These are phyloP conservation scores for Schizopygopsis malacanthus DNA, from an alignment of 2,797 vertebrate genomes.

Conservation along the genomic window DNA sequence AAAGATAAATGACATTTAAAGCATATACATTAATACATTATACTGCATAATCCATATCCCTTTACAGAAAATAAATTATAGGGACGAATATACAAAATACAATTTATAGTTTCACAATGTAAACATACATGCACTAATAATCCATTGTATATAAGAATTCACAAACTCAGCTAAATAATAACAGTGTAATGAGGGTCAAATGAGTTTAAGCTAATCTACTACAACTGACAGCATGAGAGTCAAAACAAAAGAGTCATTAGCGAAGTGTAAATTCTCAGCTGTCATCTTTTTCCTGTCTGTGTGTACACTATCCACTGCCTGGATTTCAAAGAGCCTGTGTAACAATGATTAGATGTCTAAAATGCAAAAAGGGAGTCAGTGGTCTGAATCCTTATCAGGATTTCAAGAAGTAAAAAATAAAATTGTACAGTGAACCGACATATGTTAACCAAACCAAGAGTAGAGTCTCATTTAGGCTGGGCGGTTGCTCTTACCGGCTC, in stretches of 20 bases:
- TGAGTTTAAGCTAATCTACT: conserved; percentile 21
- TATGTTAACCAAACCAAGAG: not conserved
- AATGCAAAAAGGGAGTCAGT: not conserved
- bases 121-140: conserved; percentile 20
- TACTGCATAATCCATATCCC: not conserved
- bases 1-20: conserved; percentile 16
- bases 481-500: conserved; percentile 88
- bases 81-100: not conserved
- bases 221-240: conserved; percentile 33
- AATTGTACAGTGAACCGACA: not conserved
- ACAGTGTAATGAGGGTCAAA: conserved; percentile 12
- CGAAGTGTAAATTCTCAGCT: conserved; percentile 33
- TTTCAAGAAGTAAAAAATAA: not conserved
- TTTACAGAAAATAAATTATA: not conserved
- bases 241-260: conserved; percentile 40
- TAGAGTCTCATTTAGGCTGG: not conserved
- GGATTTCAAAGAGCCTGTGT: conserved; percentile 27
- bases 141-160: conserved; percentile 19
- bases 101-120: conserved; percentile 21
- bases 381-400: not conserved
- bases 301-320: conserved; percentile 28
- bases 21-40: conserved; percentile 21
- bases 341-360: conserved; percentile 20
- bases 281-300: conserved; percentile 44
- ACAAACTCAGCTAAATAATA: not conserved